Percentiles rank a stretch among this genome's conserved stretches.
Conservation (phyloP, 2,888 invertebrate genomes). For the Stenurella melanura region DNA sequence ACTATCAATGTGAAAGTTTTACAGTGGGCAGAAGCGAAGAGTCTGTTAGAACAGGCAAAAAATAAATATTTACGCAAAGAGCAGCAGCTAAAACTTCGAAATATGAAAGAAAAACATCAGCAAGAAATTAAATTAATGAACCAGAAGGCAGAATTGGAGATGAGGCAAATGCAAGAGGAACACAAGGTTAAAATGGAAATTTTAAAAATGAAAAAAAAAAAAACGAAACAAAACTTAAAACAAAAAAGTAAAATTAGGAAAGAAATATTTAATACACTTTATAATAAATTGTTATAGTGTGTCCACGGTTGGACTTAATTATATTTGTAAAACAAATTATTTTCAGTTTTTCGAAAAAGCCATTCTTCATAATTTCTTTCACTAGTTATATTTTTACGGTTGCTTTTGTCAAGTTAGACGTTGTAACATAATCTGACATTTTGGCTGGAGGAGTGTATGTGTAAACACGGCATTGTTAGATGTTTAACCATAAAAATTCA, state of each 20-base stretch:
- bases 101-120: constrained; percentile 8
- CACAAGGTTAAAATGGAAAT: not conserved
- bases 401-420: too few species aligned
- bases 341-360: not conserved
- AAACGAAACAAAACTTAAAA: not conserved
- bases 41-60: not conserved
- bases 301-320: not conserved
- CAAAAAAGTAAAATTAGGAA: not conserved
- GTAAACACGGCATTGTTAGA: too few species aligned
- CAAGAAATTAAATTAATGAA: not conserved
- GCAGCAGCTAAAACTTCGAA: not conserved
- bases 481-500: too few species aligned
- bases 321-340: not conserved
- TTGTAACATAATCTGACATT: too few species aligned
- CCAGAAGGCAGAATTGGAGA: not conserved
- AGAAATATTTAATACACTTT: not conserved
- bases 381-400: too few species aligned
- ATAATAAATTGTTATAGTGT: not conserved
- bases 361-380: too few species aligned
- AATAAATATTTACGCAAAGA: not conserved
- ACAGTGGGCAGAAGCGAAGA: constrained; percentile 4
- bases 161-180: not conserved
- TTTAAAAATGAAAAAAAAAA: not conserved
- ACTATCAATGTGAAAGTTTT: not conserved
- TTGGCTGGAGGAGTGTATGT: too few species aligned